Conservation (phyloP, 2,113 vertebrate species). For the Scytalopus superciliaris region DNA sequence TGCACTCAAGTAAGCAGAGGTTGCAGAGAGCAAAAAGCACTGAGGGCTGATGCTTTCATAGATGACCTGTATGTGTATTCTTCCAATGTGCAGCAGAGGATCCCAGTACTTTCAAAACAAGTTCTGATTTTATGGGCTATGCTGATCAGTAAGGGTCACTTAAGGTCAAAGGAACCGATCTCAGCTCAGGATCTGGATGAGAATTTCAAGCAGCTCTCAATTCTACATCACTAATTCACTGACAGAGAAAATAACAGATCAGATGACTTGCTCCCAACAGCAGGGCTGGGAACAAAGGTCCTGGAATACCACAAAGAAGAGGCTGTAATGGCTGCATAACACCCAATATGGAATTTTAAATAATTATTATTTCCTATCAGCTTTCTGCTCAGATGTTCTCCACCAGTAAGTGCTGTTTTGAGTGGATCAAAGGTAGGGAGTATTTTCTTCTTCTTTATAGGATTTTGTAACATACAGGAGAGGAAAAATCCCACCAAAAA, state of each 20-base stretch:
- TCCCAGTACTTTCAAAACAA: neutral
- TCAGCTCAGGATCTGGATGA: neutral
- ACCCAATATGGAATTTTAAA: neutral
- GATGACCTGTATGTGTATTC: accelerated
- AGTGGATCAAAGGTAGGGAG: neutral
- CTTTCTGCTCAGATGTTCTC: neutral
- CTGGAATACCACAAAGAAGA: neutral
- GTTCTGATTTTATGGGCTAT: neutral
- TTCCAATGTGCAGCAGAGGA: neutral
- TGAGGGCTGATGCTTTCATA: neutral
- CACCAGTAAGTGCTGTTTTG: neutral
- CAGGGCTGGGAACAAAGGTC: neutral
- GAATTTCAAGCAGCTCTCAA: neutral
- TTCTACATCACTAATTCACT: neutral
- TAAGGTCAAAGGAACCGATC: neutral
- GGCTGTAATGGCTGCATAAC: neutral
- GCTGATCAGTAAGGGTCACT: neutral
- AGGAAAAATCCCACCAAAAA: neutral
- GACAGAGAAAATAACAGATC: neutral
- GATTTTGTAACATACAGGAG: neutral
- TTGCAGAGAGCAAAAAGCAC: neutral
- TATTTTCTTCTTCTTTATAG: neutral
- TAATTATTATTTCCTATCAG: neutral
- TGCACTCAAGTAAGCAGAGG: accelerated
- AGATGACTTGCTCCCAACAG: neutral